phyloP scores from a whole-genome alignment of 2,888 invertebrate species.

The Hyposoter didymator region DNA sequence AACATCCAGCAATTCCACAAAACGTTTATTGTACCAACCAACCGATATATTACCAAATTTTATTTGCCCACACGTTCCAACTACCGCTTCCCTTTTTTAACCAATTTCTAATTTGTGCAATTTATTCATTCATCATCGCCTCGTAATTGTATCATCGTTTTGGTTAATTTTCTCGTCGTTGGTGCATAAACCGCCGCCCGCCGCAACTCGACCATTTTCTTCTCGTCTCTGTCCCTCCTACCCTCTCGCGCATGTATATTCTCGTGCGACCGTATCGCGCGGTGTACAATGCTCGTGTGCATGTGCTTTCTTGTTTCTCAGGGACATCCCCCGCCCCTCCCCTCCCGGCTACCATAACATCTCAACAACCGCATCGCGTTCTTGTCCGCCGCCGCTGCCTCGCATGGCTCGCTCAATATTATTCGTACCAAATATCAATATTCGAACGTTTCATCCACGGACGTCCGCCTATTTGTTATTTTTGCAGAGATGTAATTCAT shows the following conservation, averaged over 20 bases:
- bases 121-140: too few relatives aligned
- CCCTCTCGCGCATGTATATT: conserved; percentile 6
- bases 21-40: background rate
- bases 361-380: conserved; percentile 20
- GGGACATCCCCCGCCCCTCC: conserved; percentile 57
- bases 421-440: too few relatives aligned
- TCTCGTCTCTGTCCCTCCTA: background rate
- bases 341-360: conserved; percentile 19
- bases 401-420: too few relatives aligned
- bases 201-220: conserved; percentile 25
- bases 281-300: background rate
- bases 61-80: too few relatives aligned
- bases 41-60: background rate
- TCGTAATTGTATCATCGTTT: background rate
- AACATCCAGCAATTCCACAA: background rate
- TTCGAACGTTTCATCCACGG: too few relatives aligned
- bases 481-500: too few relatives aligned
- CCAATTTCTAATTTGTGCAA: too few relatives aligned
- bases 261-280: conserved; percentile 24
- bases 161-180: conserved; percentile 47
- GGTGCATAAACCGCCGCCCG: conserved; percentile 24
- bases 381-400: too few relatives aligned
- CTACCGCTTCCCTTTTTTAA: too few relatives aligned
- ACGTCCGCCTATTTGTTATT: too few relatives aligned
- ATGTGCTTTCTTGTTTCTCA: conserved; percentile 68